These are phyloP conservation scores for Chelonus formosanus DNA, from an alignment of 2,888 invertebrate genomes.

Conservation along the genomic window DNA sequence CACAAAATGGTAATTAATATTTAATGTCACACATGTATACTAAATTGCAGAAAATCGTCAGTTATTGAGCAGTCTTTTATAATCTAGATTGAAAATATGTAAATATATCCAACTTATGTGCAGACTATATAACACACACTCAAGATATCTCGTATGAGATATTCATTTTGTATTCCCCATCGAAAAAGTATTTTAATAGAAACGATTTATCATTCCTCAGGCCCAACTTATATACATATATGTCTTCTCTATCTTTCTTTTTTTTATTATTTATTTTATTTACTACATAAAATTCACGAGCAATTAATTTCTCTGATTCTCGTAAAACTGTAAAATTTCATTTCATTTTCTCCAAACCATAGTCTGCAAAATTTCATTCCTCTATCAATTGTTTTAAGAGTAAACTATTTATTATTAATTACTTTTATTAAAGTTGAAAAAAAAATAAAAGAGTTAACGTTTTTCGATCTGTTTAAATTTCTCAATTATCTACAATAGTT, in stretches of 20 bases:
- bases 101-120: constrained; percentile 60
- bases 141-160: background rate
- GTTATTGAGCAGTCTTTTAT: constrained; percentile 50
- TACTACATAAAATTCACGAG: too few species aligned
- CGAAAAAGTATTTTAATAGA: constrained; percentile 66
- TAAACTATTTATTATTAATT: too few species aligned
- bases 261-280: constrained; percentile 19
- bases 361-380: too few species aligned
- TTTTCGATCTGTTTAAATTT: constrained; percentile 29
- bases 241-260: constrained; percentile 39
- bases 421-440: too few species aligned
- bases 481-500: constrained; percentile 18
- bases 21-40: too few species aligned
- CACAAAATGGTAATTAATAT: too few species aligned
- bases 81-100: constrained; percentile 66
- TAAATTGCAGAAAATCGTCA: too few species aligned
- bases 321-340: too few species aligned
- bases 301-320: too few species aligned
- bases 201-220: constrained; percentile 60
- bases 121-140: constrained; percentile 30
- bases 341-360: too few species aligned
- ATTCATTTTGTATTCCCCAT: constrained; percentile 62
- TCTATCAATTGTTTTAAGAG: too few species aligned
- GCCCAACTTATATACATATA: constrained; percentile 42
- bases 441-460: too few species aligned